These are phyloP conservation scores for Forbesichthys agassizii DNA, from an alignment of 2,113 vertebrate species.

Conservation along the genomic window DNA sequence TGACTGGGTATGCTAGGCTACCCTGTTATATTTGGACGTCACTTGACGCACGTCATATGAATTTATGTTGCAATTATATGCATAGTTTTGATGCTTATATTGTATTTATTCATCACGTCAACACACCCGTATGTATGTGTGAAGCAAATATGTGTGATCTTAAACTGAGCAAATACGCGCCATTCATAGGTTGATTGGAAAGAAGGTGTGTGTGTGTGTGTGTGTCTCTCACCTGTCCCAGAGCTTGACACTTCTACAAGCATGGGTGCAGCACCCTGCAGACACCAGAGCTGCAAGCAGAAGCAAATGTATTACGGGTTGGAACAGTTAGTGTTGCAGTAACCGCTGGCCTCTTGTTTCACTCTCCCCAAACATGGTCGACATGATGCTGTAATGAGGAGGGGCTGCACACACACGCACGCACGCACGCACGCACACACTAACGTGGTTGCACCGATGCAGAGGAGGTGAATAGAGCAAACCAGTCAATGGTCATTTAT, in stretches of 20 bases:
- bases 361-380: neutral
- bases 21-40: too few relatives aligned
- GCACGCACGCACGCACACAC: neutral
- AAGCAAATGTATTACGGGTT: constrained; percentile 5
- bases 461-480: constrained; percentile 4
- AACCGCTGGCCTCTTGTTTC: too few relatives aligned
- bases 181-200: too few relatives aligned
- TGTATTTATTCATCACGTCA: too few relatives aligned
- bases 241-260: constrained; percentile 77
- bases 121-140: too few relatives aligned
- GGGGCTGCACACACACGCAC: neutral
- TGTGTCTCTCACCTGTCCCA: constrained; percentile 76
- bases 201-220: neutral
- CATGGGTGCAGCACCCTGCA: constrained; percentile 76
- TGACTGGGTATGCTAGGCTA: too few relatives aligned
- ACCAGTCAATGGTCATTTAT: constrained; percentile 40
- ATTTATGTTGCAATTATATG: too few relatives aligned
- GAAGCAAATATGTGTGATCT: too few relatives aligned
- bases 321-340: neutral
- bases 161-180: too few relatives aligned
- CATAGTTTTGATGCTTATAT: too few relatives aligned
- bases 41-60: too few relatives aligned
- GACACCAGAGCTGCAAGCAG: constrained; percentile 74
- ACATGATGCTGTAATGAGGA: too few relatives aligned
- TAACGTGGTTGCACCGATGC: constrained; percentile 40